Base-by-base conservation (phyloP, 2,797 vertebrate genomes). In the Emys orbicularis region DNA sequence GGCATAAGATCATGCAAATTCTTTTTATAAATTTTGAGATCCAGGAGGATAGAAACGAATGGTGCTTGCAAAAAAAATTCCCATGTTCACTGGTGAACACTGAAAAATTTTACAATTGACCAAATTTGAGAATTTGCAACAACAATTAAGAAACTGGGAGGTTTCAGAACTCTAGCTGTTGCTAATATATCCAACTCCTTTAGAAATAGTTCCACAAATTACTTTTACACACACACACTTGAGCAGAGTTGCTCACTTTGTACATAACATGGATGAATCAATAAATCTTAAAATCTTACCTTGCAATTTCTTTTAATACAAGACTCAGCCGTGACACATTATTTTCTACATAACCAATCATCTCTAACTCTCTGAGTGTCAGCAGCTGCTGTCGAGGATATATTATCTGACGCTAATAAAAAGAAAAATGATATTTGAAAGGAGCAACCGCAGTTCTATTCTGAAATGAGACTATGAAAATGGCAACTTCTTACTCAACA, bases 311-410 rank as follows among this genome's bases (percentile, higher is more conserved):
- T 95, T 98, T 99, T 74, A 99, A 97, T 1, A 97, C 96, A 74
- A 99, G 98, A 91, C 99, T 99, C 97, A 99, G 97, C 90, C 98
- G 98, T 0, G 99, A 99, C 88, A 99, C 98, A 21, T 99, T 99
- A 25, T 99, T 99, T 97, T 99, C 98, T 19, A 99, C 95, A 37
- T 99, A 99, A 96, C 98, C 98, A 68, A 99, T 99, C 89, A 99
- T 99, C 97, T 99, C 98, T 1, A 99, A 98, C 92, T 99, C 99
- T 65, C 98, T 98, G 79, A 99, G 98, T 49, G 99, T 99, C 80
- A 99, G 98, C 76, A 99, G 99, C 97, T 99, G 99, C 96, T 99
- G 99, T 86, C 99, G 98, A 27, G 99, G 99, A 97, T 99, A 99
- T 96, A 99, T 99, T 96, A 99, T 99, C 97, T 99, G 99, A 95